Evolutionary conservation across 2,797 vertebrate species (phyloP).

Genomic region (Centroberyx gerrardi): DNA sequence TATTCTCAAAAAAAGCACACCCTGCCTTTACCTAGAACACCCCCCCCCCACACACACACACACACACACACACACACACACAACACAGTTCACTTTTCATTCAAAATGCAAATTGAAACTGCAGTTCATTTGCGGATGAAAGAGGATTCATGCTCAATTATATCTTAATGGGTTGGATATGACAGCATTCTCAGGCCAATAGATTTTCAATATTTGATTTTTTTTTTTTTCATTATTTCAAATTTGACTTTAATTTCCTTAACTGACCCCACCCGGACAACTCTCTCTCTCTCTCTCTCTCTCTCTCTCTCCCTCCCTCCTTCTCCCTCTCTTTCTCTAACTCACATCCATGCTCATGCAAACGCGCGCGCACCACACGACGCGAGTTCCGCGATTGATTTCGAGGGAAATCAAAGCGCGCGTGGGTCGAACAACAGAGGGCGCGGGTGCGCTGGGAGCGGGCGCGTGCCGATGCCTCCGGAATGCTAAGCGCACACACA

Average conservation of each 20-base stretch:
- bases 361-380: neutral
- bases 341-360: neutral
- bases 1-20: constrained; percentile 37
- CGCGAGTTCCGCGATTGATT: constrained; percentile 51
- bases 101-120: constrained; percentile 79
- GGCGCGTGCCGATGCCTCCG: constrained; percentile 42
- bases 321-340: neutral
- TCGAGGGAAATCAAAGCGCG: constrained; percentile 57
- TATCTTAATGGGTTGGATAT: constrained; percentile 77
- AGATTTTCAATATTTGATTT: constrained; percentile 65
- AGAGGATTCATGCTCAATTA: constrained; percentile 79
- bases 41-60: constrained; percentile 1
- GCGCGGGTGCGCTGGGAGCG: constrained; percentile 62
- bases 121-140: constrained; percentile 82
- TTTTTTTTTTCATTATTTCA: constrained; percentile 61
- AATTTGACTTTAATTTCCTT: constrained; percentile 64
- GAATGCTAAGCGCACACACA: constrained; percentile 52
- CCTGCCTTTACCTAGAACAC: constrained; percentile 55
- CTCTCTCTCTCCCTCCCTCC: too few relatives aligned
- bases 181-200: constrained; percentile 57
- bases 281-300: neutral
- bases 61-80: constrained; percentile 4
- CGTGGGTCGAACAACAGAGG: constrained; percentile 73
- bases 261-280: constrained; percentile 38
- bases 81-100: constrained; percentile 63